Conservation (phyloP, 2,888 invertebrate genomes). For the Pandemis cinnamomeana region DNA sequence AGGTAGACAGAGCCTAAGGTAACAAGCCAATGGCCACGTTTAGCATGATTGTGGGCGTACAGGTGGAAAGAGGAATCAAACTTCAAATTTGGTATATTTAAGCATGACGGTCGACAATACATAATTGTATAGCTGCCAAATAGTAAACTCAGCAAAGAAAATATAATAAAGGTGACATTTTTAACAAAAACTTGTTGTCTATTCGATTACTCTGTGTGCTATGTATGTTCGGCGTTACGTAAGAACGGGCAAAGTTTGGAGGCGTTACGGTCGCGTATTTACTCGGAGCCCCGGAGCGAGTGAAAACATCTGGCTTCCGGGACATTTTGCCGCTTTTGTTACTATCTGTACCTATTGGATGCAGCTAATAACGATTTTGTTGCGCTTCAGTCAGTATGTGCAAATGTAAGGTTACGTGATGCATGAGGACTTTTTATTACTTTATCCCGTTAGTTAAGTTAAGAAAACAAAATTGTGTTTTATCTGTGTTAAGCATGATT, state of each 20-base stretch:
- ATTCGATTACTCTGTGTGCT: constrained; percentile 7
- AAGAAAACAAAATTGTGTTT: no score
- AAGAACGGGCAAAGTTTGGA: constrained; percentile 49
- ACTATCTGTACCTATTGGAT: constrained; percentile 18
- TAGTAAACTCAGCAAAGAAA: no score
- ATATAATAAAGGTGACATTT: no score
- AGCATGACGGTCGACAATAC: no score
- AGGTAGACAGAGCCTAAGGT: no score
- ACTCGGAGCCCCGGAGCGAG: constrained; percentile 45
- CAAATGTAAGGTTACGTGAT: neutral
- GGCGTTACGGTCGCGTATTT: constrained; percentile 52
- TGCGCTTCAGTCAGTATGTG: constrained; percentile 20
- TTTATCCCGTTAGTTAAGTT: neutral
- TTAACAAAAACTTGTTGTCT: neutral
- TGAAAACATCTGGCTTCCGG: constrained; percentile 53
- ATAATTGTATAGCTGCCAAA: no score
- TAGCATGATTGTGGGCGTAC: no score
- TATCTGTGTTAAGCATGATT: no score
- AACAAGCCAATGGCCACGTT: no score
- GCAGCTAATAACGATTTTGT: constrained; percentile 31
- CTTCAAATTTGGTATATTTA: no score
- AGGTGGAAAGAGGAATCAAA: no score
- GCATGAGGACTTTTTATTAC: neutral
- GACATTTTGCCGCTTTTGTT: constrained; percentile 32
- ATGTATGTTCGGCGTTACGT: constrained; percentile 45